phyloP scores from a whole-genome alignment of 2,113 vertebrate species.

The Patagioenas fasciata region DNA sequence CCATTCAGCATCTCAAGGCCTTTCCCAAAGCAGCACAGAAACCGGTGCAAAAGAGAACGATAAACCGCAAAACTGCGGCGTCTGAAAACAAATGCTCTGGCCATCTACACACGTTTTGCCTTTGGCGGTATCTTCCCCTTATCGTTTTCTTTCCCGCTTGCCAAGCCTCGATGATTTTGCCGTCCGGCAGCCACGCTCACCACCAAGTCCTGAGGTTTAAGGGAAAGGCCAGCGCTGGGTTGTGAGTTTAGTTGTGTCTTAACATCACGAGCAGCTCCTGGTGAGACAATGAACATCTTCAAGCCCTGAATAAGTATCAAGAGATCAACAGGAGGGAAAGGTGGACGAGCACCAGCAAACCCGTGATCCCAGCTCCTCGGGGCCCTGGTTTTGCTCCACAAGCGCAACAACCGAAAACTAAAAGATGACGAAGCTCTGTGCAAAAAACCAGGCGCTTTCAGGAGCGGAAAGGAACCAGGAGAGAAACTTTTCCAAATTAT shows the following conservation, averaged over 20 bases:
- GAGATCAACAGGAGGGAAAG: background rate
- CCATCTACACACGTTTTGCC: background rate
- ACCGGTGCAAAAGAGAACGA: background rate
- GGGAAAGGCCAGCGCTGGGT: background rate
- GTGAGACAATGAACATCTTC: background rate
- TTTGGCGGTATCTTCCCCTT: background rate
- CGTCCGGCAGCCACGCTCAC: background rate
- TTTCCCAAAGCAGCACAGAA: background rate
- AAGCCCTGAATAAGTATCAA: background rate
- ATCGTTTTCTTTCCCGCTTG: background rate
- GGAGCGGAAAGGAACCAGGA: background rate
- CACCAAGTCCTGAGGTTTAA: fast-evolving
- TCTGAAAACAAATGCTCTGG: background rate
- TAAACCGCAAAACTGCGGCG: background rate
- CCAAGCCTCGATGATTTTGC: background rate
- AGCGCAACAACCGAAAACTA: background rate
- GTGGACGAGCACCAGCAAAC: background rate
- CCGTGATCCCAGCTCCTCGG: background rate
- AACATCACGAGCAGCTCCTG: background rate
- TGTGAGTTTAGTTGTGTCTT: background rate
- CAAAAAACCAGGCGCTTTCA: fast-evolving
- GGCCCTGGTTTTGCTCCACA: background rate
- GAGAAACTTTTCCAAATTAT: background rate
- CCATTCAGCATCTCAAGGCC: background rate
- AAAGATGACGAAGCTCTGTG: background rate